Base-by-base conservation (phyloP, 2,113 vertebrate species). In the Brachirus orientalis region DNA sequence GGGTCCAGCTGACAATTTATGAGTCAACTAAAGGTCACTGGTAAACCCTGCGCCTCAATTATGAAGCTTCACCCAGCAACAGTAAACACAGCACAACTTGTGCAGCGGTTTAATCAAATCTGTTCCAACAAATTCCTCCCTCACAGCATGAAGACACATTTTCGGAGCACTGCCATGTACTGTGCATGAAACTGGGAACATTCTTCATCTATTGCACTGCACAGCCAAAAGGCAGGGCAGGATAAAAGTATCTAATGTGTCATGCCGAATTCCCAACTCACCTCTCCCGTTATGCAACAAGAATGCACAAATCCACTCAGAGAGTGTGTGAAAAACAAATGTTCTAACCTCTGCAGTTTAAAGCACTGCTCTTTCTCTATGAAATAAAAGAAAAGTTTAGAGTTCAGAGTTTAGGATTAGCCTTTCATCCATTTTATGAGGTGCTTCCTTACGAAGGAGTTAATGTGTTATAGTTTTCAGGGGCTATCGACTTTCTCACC, bases 391-490 rank as follows among this genome's bases (percentile, higher is more conserved):
- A 62, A 54, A 62, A n/a, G n/a, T n/a, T n/a, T n/a, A n/a, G n/a
- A n/a, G n/a, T n/a, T n/a, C n/a, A n/a, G n/a, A n/a, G n/a, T n/a
- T n/a, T n/a, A 66, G 38, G 80, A 28, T 72, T 68, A 65, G 64
- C 48, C 33, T 62, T 53, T 73, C 60, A 58, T 68, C 77, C 72
- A 64, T 62, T 75, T 41, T 43, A 50, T 9, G 45, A 51, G 41
- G n/a, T 72, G 55, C 58, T 85, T 83, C 82, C 81, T 86, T 76
- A 78, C 47, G 72, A 69, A 59, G 67, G 61, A 76, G 66, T 65
- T 72, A 79, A 84, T 73, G 71, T 77, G 80, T 88, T 83, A 63
- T 58, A 76, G 76, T 85, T 90, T 87, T 89, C 84, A 82, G 73
- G 20, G 61, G 60, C 43, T 81, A 70, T 83, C 81, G 71, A 55